Conservation (phyloP, 2,113 vertebrate species). For the Thermophis baileyi region DNA sequence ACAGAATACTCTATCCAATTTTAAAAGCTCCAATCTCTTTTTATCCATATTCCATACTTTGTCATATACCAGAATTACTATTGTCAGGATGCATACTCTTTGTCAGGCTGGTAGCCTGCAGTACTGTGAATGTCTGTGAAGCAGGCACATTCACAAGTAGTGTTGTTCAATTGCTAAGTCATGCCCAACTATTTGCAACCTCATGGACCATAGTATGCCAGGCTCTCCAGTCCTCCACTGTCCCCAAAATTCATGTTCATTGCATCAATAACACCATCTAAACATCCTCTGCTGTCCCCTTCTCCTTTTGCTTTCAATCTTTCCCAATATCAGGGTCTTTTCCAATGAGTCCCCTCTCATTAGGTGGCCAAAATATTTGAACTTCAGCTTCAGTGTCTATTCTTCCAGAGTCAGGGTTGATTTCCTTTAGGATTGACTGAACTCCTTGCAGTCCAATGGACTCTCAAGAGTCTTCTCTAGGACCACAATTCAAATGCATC, state of each 20-base stretch:
- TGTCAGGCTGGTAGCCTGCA: not conserved
- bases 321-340: not conserved
- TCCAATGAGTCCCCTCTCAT: not conserved
- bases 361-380: not conserved
- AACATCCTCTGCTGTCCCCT: not conserved
- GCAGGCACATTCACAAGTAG: not conserved
- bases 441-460: not conserved
- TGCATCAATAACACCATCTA: not conserved
- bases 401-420: not conserved
- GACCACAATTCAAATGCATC: not conserved
- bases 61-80: not conserved
- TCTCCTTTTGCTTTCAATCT: not conserved
- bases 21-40: not conserved
- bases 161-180: not conserved
- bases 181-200: not conserved
- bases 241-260: not conserved
- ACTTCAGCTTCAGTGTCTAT: not conserved
- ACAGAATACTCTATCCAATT: not conserved
- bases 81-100: not conserved
- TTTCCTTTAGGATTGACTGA: not conserved
- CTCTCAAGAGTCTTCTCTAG: not conserved
- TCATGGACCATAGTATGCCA: not conserved
- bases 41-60: not conserved
- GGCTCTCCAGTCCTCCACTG: not conserved
- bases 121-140: not conserved